Base-by-base conservation (phyloP, 2,888 invertebrate genomes). In the Archips xylosteana region DNA sequence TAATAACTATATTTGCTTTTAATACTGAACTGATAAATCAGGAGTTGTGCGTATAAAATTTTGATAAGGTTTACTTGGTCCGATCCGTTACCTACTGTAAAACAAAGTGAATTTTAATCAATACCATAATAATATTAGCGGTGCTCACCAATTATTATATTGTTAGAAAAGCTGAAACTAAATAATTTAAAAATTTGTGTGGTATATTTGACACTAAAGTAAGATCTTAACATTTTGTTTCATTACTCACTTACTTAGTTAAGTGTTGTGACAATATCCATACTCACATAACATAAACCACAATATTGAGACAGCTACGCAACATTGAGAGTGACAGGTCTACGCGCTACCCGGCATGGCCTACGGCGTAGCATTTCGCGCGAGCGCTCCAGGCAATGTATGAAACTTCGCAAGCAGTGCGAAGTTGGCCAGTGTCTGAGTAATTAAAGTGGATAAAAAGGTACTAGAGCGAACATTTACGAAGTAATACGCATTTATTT, bases 111-210 rank as follows among this genome's bases (percentile, higher is more conserved):
- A 57, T 12, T 57, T 57, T 32, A 57, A 32, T 57, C 23, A 57
- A 12, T 70, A 63, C 47, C 23, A 45, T 70, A 59, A 45, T 34
- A 62, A 63, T 59, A 59, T 47, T 59, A 57, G 47, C 23, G 45
- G 70, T 70, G 70, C 63, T 70, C 57, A 36, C 47, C 10, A 45
- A 70, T 54, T 45, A n/a, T 62, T 34, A 32, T 45, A 63, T 45
- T 45, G 54, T 10, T 57, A 9, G 23, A 57, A 57, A 57, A 57
- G 23, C 54, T 54, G 23, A 54, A 54, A 54, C 2, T 9, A 54
- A 49, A 49, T 12, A n/a, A n/a, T n/a, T 49, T 49, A n/a, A 49
- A n/a, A 49, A 49, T 49, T n/a, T n/a, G 49, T 49, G 49, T 49
- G 10, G 12, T 12, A 6, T 49, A n/a, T n/a, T 2, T 23, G 23